A percentile compares a stretch with the other conserved stretches of the same genome.
Conservation (phyloP, 2,113 vertebrate species). For the Climacteris rufus region DNA sequence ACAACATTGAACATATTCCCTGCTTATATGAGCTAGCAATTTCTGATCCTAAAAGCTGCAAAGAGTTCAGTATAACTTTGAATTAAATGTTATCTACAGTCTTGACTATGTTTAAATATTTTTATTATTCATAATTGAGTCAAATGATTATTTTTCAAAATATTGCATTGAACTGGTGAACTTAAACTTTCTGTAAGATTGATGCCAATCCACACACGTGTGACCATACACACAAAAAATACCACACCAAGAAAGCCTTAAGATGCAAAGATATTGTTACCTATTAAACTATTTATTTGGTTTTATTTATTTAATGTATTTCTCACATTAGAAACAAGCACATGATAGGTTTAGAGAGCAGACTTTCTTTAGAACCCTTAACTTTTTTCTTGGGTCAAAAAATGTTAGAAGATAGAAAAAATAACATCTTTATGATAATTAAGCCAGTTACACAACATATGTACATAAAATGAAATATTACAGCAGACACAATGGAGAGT, state of each 20-base stretch:
- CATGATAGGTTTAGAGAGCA: neutral
- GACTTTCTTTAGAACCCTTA: neutral
- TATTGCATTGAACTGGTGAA: neutral
- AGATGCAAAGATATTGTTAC: neutral
- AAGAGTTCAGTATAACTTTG: neutral
- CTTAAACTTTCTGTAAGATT: neutral
- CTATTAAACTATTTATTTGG: neutral
- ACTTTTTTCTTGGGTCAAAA: neutral
- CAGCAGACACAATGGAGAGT: neutral
- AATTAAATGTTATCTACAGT: neutral
- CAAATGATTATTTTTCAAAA: neutral
- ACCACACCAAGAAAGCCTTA: neutral
- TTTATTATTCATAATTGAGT: neutral
- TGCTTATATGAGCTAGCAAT: neutral
- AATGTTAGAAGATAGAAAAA: neutral
- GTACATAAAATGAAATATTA: neutral
- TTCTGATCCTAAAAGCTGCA: neutral
- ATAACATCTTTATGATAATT: neutral
- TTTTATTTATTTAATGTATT: neutral
- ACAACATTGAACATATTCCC: fast-evolving
- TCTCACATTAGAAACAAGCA: neutral
- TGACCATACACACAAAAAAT: neutral
- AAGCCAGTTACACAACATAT: neutral
- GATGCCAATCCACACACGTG: neutral
- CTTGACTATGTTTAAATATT: neutral